A percentile compares a stretch with the other conserved stretches of the same genome.
Conservation (phyloP, 2,797 vertebrate genomes). For the Gymnothorax javanicus region DNA sequence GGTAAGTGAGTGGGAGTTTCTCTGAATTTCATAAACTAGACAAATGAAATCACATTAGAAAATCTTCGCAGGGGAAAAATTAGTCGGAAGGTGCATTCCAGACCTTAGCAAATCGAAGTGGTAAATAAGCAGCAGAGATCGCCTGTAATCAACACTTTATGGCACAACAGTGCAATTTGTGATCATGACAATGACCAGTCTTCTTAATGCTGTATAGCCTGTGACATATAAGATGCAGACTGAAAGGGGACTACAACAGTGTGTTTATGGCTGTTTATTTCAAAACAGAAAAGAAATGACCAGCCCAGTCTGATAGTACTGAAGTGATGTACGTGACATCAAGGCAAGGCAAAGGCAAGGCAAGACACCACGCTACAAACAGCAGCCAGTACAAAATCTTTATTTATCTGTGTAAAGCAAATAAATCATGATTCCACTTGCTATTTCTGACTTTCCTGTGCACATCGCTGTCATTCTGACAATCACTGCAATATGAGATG, state of each 20-base stretch:
- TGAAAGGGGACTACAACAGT: background rate
- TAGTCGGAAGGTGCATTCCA: slow-evolving; percentile 51
- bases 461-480: background rate
- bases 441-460: slow-evolving; percentile 8
- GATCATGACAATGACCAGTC: background rate
- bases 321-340: background rate
- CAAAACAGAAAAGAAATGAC: background rate
- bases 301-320: background rate
- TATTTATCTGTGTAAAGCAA: background rate
- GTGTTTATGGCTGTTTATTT: background rate
- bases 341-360: background rate
- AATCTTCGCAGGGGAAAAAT: slow-evolving; percentile 52
- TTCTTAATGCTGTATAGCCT: background rate
- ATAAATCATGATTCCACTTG: slow-evolving; percentile 6
- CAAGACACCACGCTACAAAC: background rate
- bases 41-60: slow-evolving; percentile 54
- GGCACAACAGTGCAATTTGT: background rate
- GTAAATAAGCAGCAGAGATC: slow-evolving; percentile 47
- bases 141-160: slow-evolving; percentile 37
- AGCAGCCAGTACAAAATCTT: background rate
- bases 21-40: slow-evolving; percentile 38
- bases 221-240: slow-evolving; percentile 1
- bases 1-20: slow-evolving; percentile 28
- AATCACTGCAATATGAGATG: background rate
- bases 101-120: slow-evolving; percentile 40